Conservation (phyloP, 2,113 vertebrate species). For the Nicator chloris region DNA sequence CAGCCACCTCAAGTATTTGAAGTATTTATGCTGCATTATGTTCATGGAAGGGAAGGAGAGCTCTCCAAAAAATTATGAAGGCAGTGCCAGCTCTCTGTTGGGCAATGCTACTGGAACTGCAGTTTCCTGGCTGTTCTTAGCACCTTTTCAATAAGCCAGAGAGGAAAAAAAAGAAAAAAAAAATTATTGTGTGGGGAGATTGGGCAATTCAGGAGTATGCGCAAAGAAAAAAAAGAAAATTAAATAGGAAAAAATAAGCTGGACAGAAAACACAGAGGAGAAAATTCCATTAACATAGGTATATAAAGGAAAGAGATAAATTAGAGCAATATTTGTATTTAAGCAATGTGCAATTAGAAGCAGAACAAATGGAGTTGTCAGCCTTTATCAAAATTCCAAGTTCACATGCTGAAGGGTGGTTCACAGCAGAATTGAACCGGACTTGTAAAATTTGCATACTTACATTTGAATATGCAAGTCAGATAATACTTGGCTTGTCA, state of each 20-base stretch:
- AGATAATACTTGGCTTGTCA: background rate
- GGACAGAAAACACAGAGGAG: background rate
- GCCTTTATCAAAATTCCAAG: background rate
- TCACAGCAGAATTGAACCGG: background rate
- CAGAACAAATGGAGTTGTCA: background rate
- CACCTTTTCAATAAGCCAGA: background rate
- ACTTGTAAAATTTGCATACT: background rate
- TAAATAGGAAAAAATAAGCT: background rate
- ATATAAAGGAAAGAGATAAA: background rate
- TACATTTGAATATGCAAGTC: background rate
- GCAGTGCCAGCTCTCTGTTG: background rate
- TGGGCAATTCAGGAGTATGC: background rate
- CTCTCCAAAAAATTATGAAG: background rate
- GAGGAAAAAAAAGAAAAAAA: too few relatives aligned
- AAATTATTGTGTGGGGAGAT: background rate
- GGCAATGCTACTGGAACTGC: background rate
- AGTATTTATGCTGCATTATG: background rate
- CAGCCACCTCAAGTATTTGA: background rate
- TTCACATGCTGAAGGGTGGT: background rate
- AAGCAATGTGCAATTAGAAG: background rate
- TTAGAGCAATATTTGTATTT: background rate
- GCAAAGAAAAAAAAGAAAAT: background rate
- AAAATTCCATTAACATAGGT: background rate
- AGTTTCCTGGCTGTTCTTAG: background rate
- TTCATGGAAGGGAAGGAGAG: background rate